Percentiles rank a stretch among this genome's conserved stretches.
Evolutionary conservation across 2,888 invertebrate species (phyloP).

Genomic region (Phengaris alcon): DNA sequence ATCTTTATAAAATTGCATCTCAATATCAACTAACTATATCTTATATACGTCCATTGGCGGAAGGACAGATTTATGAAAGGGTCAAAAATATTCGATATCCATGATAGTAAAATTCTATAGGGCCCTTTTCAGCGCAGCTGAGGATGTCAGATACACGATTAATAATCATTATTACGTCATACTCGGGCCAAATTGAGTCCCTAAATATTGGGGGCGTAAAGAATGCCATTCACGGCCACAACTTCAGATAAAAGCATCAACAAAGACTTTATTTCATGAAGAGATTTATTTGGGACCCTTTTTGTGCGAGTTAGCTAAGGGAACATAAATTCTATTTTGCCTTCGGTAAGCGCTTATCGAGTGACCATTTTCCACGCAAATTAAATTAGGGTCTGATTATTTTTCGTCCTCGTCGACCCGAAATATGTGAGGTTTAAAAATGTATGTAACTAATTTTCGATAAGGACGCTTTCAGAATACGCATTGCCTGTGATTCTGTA

Average conservation of each 20-base stretch:
- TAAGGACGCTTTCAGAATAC: conserved; percentile 16
- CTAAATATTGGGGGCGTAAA: conserved; percentile 44
- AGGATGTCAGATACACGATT: conserved; percentile 17
- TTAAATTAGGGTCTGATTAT: conserved; percentile 69
- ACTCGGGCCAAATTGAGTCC: conserved; percentile 29
- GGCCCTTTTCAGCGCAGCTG: neutral
- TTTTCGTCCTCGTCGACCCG: conserved; percentile 36
- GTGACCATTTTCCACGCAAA: conserved; percentile 63
- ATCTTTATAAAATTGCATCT: too few relatives aligned
- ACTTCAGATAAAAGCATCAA: conserved; percentile 66
- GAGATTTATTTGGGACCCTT: conserved; percentile 70
- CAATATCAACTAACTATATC: too few relatives aligned
- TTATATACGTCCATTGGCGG: too few relatives aligned
- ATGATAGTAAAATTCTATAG: neutral
- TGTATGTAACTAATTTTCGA: conserved; percentile 25
- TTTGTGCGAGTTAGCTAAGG: conserved; percentile 64
- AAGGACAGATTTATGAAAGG: neutral
- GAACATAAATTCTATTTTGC: conserved; percentile 66
- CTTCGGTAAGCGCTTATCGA: conserved; percentile 68
- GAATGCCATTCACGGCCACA: conserved; percentile 51
- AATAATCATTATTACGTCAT: conserved; percentile 27
- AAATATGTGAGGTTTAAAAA: conserved; percentile 26
- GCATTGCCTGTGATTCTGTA: conserved; percentile 1
- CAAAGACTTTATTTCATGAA: conserved; percentile 65
- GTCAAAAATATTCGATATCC: neutral